Evolutionary conservation across 1,140 invertebrate species (phyloP).

Genomic region (Drosophila lini): DNA sequence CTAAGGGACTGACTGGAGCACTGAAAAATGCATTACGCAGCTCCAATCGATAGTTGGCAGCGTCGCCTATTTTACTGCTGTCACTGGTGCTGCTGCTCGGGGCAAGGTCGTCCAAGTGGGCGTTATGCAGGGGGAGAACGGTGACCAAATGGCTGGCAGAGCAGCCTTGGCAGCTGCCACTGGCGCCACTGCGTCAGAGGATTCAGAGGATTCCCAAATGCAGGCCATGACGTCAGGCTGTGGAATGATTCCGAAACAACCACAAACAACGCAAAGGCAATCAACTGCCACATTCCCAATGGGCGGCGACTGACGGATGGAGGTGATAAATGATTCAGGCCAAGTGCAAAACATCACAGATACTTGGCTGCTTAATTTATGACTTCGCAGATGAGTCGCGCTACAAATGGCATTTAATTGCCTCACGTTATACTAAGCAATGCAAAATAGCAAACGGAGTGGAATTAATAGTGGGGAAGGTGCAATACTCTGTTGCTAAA

Average conservation of each 20-base stretch:
- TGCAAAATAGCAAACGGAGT: slow-evolving; percentile 2
- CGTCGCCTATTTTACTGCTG: slow-evolving; percentile 20
- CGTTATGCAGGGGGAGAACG: slow-evolving; percentile 32
- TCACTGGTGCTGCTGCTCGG: slow-evolving; percentile 15
- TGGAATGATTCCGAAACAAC: slow-evolving; percentile 8
- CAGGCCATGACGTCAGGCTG: slow-evolving; percentile 52
- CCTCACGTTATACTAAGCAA: slow-evolving; percentile 51
- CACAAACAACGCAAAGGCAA: slow-evolving; percentile 10
- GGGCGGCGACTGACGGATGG: slow-evolving; percentile 23
- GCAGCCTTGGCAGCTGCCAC: slow-evolving; percentile 50
- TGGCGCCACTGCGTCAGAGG: slow-evolving; percentile 45
- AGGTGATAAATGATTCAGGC: slow-evolving; percentile 63
- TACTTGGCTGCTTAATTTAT: slow-evolving; percentile 45
- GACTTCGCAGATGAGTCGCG: slow-evolving; percentile 40
- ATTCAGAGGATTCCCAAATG: slow-evolving; percentile 37
- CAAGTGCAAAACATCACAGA: slow-evolving; percentile 27
- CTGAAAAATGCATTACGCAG: slow-evolving; percentile 60
- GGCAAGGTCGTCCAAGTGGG: slow-evolving; percentile 58
- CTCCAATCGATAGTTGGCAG: slow-evolving; percentile 68
- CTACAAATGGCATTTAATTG: slow-evolving; percentile 61
- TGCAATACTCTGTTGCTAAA: slow-evolving; percentile 1
- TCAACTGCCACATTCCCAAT: slow-evolving; percentile 32
- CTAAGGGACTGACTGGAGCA: slow-evolving; percentile 12
- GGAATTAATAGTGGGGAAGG: background rate
- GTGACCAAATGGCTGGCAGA: slow-evolving; percentile 51